These are phyloP conservation scores for Entomobrya proxima DNA, from an alignment of 2,888 invertebrate genomes.

Conservation along the genomic window DNA sequence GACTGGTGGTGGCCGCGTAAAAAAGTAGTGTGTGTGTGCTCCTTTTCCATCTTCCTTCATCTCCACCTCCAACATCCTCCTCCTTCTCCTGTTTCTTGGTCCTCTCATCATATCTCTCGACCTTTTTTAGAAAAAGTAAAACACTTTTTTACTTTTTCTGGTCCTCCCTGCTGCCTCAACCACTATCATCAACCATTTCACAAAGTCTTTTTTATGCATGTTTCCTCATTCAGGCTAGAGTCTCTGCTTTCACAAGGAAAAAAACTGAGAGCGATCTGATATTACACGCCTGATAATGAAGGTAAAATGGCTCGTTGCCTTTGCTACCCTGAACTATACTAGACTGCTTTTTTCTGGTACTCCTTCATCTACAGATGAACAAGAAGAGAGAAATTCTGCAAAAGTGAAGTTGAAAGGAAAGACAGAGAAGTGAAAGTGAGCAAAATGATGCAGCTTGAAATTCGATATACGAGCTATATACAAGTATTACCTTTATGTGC, in stretches of 20 bases:
- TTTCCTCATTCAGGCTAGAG: conserved; percentile 1
- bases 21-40: background rate
- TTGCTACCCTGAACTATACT: too few relatives aligned
- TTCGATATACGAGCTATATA: too few relatives aligned
- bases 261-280: conserved; percentile 5
- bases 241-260: too few relatives aligned
- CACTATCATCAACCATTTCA: conserved; percentile 1
- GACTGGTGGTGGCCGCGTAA: conserved; percentile 4
- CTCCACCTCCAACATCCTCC: conserved; percentile 5
- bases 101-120: background rate
- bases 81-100: background rate
- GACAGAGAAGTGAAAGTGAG: conserved; percentile 3
- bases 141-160: background rate
- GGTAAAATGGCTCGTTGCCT: conserved; percentile 46
- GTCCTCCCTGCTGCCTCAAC: background rate
- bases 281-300: conserved; percentile 59
- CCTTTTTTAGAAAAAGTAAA: background rate
- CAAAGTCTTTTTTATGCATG: conserved; percentile 25
- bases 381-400: too few relatives aligned
- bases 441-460: conserved; percentile 21
- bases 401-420: background rate
- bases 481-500: too few relatives aligned
- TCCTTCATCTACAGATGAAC: conserved; percentile 29
- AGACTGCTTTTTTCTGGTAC: background rate
- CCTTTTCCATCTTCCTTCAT: background rate